These are phyloP conservation scores for Macrophya alboannulata DNA, from an alignment of 2,888 invertebrate species.

Conservation along the genomic window DNA sequence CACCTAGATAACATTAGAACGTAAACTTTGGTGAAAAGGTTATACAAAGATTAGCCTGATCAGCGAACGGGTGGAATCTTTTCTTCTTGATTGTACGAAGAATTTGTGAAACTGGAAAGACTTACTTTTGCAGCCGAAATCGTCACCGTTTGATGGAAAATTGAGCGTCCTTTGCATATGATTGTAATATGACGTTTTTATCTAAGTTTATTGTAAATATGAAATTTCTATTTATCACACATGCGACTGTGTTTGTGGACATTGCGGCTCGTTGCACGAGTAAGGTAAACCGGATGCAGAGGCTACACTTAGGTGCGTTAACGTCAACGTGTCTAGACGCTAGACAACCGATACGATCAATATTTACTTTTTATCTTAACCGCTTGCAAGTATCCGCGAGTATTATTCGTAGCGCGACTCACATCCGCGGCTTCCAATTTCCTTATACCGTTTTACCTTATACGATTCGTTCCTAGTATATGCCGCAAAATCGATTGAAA, in stretches of 20 bases:
- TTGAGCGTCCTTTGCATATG: neutral
- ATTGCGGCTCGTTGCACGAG: too few species aligned
- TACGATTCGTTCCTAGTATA: constrained; percentile 17
- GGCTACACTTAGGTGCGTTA: neutral
- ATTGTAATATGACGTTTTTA: neutral
- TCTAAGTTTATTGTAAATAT: neutral
- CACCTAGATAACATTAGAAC: constrained; percentile 33
- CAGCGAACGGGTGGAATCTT: neutral
- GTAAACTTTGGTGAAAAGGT: constrained; percentile 9
- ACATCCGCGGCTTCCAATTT: constrained; percentile 23
- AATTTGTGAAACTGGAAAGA: neutral
- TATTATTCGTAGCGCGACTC: constrained; percentile 35
- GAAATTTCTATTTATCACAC: neutral
- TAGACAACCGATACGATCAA: constrained; percentile 50
- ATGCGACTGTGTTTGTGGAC: neutral
- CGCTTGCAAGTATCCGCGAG: neutral
- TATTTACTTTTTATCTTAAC: constrained; percentile 50
- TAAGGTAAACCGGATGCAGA: constrained; percentile 23
- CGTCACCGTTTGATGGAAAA: neutral
- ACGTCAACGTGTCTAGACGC: constrained; percentile 27
- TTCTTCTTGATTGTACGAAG: constrained; percentile 2
- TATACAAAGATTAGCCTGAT: constrained; percentile 19
- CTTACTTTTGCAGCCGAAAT: neutral
- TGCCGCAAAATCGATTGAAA: neutral
- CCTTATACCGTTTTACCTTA: constrained; percentile 36